Evolutionary conservation across 1,140 invertebrate species (phyloP).

Genomic region (Limonius californicus): DNA sequence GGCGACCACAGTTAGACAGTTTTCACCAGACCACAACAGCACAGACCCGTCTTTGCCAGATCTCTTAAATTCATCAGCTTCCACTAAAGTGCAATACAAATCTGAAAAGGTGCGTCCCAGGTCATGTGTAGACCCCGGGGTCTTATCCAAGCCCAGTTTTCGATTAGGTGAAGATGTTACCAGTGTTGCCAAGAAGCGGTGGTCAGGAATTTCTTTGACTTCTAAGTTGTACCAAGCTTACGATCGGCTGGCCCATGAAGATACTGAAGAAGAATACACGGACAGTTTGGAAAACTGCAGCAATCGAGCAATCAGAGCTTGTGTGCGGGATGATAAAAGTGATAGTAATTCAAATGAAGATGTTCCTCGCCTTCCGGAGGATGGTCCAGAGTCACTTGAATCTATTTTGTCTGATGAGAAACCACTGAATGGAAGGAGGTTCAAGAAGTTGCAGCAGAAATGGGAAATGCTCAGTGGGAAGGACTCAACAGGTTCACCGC

Average conservation of each 20-base stretch:
- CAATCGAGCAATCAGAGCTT: background rate
- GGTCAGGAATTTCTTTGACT: constrained; percentile 67
- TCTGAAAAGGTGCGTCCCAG: constrained; percentile 59
- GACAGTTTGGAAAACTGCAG: constrained; percentile 62
- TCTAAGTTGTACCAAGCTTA: constrained; percentile 68
- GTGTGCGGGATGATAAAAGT: background rate
- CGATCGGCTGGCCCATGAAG: constrained; percentile 63
- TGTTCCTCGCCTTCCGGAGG: constrained; percentile 37
- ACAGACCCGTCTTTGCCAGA: constrained; percentile 49
- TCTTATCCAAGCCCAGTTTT: constrained; percentile 48
- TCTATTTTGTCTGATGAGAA: constrained; percentile 46
- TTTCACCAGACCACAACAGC: constrained; percentile 44
- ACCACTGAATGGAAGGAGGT: constrained; percentile 51
- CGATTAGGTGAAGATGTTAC: constrained; percentile 54
- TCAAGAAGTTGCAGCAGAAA: constrained; percentile 76
- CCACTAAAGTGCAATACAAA: constrained; percentile 48
- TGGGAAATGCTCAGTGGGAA: constrained; percentile 73
- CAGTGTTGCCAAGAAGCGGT: constrained; percentile 61
- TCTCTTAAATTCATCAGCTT: constrained; percentile 50
- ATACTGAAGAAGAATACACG: constrained; percentile 69
- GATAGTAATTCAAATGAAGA: constrained; percentile 6
- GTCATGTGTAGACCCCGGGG: constrained; percentile 61
- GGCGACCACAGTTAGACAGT: constrained; percentile 41
- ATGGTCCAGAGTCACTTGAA: constrained; percentile 43
- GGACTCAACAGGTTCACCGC: constrained; percentile 50